Conservation (phyloP, 2,113 vertebrate species). For the Uria lomvia region DNA sequence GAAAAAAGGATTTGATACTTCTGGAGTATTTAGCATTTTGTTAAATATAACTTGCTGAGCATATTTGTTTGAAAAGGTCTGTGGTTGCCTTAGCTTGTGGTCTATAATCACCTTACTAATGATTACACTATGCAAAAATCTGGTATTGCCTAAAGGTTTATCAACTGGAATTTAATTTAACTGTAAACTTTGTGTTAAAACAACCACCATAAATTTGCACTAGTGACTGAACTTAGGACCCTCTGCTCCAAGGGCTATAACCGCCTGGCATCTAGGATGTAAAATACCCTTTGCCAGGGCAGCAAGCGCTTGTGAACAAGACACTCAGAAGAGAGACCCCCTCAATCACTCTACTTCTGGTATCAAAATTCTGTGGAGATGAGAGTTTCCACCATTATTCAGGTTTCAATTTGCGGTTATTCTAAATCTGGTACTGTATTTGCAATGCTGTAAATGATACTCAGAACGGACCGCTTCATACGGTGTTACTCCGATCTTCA, state of each 20-base stretch:
- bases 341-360: fast-evolving
- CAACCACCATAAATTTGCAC: neutral
- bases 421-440: neutral
- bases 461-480: neutral
- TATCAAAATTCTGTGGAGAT: neutral
- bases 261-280: neutral
- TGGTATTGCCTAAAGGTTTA: neutral
- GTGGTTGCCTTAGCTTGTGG: neutral
- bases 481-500: neutral
- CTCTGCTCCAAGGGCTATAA: neutral
- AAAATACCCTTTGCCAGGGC: neutral
- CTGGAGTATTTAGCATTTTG: neutral
- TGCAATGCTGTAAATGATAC: neutral
- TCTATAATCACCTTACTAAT: neutral
- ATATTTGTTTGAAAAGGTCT: neutral
- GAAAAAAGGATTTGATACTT: neutral
- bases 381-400: neutral
- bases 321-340: neutral
- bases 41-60: neutral
- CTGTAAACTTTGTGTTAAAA: neutral
- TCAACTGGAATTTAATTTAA: neutral
- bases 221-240: neutral
- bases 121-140: neutral
- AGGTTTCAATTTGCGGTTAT: neutral
- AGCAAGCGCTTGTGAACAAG: neutral